Evolutionary conservation across 2,113 vertebrate species (phyloP).

Genomic region (Condylura cristata): DNA sequence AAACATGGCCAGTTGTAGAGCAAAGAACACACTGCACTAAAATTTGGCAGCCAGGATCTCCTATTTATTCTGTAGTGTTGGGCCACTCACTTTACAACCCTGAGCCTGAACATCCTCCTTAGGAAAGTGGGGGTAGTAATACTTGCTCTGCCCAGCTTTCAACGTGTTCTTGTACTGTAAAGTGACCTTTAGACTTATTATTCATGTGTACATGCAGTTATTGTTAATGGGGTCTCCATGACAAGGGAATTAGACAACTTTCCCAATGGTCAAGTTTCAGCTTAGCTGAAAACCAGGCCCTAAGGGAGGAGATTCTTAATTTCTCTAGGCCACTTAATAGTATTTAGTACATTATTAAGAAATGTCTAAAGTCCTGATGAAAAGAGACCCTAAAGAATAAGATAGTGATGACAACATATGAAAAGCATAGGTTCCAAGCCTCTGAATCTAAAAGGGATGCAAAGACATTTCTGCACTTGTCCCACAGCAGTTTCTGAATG

Average conservation of each 20-base stretch:
- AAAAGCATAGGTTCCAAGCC: neutral
- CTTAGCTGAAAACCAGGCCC: neutral
- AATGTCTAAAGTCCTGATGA: constrained; percentile 3
- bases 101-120: neutral
- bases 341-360: neutral
- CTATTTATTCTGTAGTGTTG: neutral
- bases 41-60: neutral
- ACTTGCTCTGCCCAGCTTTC: neutral
- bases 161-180: neutral
- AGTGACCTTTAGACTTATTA: neutral
- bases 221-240: neutral
- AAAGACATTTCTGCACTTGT: neutral
- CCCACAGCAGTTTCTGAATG: neutral
- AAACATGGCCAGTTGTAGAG: neutral
- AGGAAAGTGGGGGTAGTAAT: neutral
- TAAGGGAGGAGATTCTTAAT: neutral
- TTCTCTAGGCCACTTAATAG: neutral
- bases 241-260: neutral
- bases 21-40: neutral
- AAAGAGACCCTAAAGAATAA: neutral
- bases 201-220: neutral
- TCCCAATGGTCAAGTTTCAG: neutral
- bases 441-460: neutral
- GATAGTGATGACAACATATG: neutral
- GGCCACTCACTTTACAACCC: neutral